Evolutionary conservation across 2,888 invertebrate species (phyloP), one percentile per base, ranked within the genome.

Genomic region (Dicycla oo): DNA sequence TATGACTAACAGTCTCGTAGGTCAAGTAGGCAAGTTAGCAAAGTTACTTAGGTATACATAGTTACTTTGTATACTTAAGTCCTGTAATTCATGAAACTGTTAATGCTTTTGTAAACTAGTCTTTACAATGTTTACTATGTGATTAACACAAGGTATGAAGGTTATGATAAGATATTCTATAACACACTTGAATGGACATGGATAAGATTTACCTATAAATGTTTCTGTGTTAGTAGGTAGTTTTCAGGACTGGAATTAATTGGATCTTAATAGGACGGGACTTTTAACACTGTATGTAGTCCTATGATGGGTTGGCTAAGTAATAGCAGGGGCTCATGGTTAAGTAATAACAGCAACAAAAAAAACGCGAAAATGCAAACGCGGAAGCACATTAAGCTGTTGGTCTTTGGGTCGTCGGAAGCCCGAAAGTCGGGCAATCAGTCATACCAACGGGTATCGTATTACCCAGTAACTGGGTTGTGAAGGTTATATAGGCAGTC

Each of bases 81-180:
- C 20, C 18, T 65, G 30, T 68, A 56, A 56, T 73, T 77, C 51
- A 77, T 64, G 53, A 73, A 69, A 54, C 15, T 49, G 40, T 58
- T 34, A 72, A 67, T 67, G 43, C 45, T 66, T 73, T 15, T 54
- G 66, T 81, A 78, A 69, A 69, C 58, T 67, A 54, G 47, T 73
- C 67, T 47, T 53, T 73, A 67, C 56, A 79, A 47, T 81, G 67
- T 74, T 74, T 73, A 78, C 62, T 66, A 60, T 77, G 53, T 75
- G 64, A 72, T 70, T 82, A 76, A 53, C 66, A 66, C 26, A 34
- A 20, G 10, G 53, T 40, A 26, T 78, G 62, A 81, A 80, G 81
- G 78, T 74, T 69, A 57, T 62, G 80, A 82, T 80, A 78, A 74
- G 78, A 40, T 45, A 61, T 38, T 18, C 18, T 58, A 15, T 11